Base-by-base conservation (phyloP, 2,797 vertebrate species). In the Pyrrhura leucotis region DNA sequence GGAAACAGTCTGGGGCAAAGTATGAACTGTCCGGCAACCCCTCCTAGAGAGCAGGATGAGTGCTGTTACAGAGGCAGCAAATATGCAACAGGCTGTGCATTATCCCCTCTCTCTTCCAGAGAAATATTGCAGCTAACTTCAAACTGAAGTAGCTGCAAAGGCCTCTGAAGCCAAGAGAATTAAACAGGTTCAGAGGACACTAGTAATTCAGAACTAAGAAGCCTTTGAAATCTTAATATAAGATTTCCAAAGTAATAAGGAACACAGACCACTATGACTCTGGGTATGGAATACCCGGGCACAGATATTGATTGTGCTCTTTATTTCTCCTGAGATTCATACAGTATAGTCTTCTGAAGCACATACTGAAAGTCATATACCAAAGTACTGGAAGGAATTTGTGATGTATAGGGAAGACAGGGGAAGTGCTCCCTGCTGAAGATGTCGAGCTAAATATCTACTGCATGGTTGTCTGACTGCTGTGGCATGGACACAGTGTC, bases 1-100 rank as follows among this genome's bases (percentile, higher is more conserved):
- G 98, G 82, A 98, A 98, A 87, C 98, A 98, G 86, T 98, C 98
- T 22, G 98, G 98, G 47, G 98, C 97, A 68, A 98, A 98, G 95
- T 76, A 98, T 4, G 98, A 97, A 31, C 5, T 74, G 84, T 98
- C 98, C 0, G 98, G 97, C n/a, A 85, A 6, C 5, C 98, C 98
- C 0, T 95, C 95, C 98, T 98, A 89, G 63, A 37, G 83, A 69
- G 65, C 9, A 33, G 96, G 56, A 77, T 0, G 7, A 16, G 12
- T 62, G 47, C 15, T 54, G 45, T 95, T 50, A 94, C 15, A 84
- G 50, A 45, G 50, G 40, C 23, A 47, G 20, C 28, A 56, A 51
- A n/a, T 6, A 26, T 2, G 29, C 33, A 89, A 59, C 20, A 66
- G 50, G 22, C 3, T 75, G 17, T 22, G 42, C 9, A 35, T 54